Conservation (phyloP, 2,113 vertebrate species). For the Rhipidura dahli region DNA sequence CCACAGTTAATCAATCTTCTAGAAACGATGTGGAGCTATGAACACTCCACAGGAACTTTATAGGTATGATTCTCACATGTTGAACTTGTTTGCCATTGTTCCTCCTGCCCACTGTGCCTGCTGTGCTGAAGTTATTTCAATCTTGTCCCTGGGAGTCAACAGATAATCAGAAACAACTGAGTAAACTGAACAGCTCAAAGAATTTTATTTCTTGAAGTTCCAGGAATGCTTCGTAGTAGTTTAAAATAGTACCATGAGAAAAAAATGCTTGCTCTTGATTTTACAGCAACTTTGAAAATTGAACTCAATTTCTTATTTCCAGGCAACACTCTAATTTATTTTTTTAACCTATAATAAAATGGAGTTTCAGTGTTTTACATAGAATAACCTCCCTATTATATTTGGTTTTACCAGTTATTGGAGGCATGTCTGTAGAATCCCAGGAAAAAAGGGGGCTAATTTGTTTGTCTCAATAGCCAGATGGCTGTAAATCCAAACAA, state of each 20-base stretch:
- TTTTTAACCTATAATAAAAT: background rate
- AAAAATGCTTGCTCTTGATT: background rate
- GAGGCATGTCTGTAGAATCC: background rate
- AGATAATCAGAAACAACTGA: background rate
- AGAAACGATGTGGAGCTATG: background rate
- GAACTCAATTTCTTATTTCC: background rate
- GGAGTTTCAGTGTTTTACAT: background rate
- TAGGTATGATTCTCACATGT: background rate
- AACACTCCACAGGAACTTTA: background rate
- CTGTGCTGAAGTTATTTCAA: background rate
- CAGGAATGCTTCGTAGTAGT: background rate
- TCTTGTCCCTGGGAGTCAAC: background rate
- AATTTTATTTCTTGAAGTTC: background rate
- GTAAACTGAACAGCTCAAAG: background rate
- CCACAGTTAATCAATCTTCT: conserved; percentile 3
- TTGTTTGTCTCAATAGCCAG: background rate
- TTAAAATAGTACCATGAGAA: background rate
- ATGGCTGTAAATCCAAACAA: background rate
- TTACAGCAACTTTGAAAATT: background rate
- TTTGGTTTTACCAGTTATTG: background rate
- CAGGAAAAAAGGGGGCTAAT: background rate
- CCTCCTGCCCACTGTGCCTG: background rate
- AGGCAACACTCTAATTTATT: background rate
- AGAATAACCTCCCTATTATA: background rate
- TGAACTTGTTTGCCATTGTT: background rate